Evolutionary conservation across 23 tunicate genomes (phyloP), one percentile per base, ranked within the genome.

Genomic region (Styela plicata): DNA sequence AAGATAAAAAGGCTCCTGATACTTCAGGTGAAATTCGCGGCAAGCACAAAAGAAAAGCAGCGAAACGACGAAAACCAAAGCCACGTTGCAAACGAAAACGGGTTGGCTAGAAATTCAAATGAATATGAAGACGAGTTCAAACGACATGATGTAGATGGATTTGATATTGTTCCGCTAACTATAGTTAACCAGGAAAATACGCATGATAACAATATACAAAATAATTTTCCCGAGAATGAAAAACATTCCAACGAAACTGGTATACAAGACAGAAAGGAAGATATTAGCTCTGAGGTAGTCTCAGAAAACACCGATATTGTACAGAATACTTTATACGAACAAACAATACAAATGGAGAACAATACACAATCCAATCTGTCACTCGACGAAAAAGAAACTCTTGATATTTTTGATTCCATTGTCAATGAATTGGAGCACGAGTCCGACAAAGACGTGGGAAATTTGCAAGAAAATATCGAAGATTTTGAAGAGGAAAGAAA

Each of bases 361-460:
- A 67, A 67, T 1, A 29, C 30, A 27, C 17, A 67, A 18, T 25
- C 23, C 17, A 57, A 52, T 44, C n/a, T 76, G 31, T 76, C 81
- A 19, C 13, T 76, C 10, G 78, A 73, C n/a, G 81, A 76, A 69
- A 76, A 33, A 69, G 63, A 76, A 36, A 44, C 26, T 2, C 32
- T 76, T 26, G 66, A 76, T 44, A 76, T 76, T 69, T 53, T 76
- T 24, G 81, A 76, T 29, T 52, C 66, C 7, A 76, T 76, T 7
- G 66, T 76, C 17, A 36, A 76, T 76, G 67, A 76, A 24, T 24
- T 76, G 36, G 64, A 76, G 27, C 18, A 73, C 33, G 81, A 44
- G 13, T 24, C 33, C 24, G 64, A 76, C 0, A 30, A 31, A 32
- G 3, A 28, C 24, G 37, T 27, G 17, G 24, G 36, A 3, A 3